Evolutionary conservation across 1,140 invertebrate genomes (phyloP).

Genomic region (Plutomurus gul): DNA sequence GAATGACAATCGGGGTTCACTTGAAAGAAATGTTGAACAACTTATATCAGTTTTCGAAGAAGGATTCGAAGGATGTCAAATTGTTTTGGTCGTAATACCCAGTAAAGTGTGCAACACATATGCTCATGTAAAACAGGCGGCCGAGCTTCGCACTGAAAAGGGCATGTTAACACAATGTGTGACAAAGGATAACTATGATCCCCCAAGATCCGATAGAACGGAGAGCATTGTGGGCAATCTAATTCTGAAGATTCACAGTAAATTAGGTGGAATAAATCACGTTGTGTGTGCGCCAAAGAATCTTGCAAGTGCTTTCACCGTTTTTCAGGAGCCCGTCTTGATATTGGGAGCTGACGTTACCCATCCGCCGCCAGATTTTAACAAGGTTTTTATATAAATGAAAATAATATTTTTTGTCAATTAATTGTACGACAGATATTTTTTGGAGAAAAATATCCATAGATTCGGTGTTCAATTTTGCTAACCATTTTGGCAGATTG

Average conservation of each 20-base stretch:
- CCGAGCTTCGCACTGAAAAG: slow-evolving; percentile 65
- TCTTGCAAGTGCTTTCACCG: slow-evolving; percentile 40
- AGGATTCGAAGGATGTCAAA: neutral
- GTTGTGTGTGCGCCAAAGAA: slow-evolving; percentile 56
- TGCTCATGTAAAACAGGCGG: slow-evolving; percentile 34
- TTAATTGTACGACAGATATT: too few species aligned
- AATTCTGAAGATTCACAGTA: slow-evolving; percentile 81
- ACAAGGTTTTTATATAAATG: neutral
- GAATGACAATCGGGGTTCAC: neutral
- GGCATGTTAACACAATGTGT: slow-evolving; percentile 85
- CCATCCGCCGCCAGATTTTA: slow-evolving; percentile 71
- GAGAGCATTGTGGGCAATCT: slow-evolving; percentile 70
- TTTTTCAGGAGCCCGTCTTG: slow-evolving; percentile 64
- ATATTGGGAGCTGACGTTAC: slow-evolving; percentile 87
- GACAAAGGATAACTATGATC: slow-evolving; percentile 55
- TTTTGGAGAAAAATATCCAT: too few species aligned
- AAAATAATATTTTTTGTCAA: neutral
- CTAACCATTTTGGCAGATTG: too few species aligned
- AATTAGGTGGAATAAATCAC: slow-evolving; percentile 83
- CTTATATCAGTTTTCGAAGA: neutral
- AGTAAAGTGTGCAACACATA: slow-evolving; percentile 22
- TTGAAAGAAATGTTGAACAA: neutral
- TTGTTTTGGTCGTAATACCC: slow-evolving; percentile 44
- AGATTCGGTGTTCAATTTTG: too few species aligned
- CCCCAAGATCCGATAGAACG: neutral